Evolutionary conservation across 1,140 invertebrate species (phyloP), one percentile per base, ranked within the genome.

Genomic region (Neodiprion pinetum): DNA sequence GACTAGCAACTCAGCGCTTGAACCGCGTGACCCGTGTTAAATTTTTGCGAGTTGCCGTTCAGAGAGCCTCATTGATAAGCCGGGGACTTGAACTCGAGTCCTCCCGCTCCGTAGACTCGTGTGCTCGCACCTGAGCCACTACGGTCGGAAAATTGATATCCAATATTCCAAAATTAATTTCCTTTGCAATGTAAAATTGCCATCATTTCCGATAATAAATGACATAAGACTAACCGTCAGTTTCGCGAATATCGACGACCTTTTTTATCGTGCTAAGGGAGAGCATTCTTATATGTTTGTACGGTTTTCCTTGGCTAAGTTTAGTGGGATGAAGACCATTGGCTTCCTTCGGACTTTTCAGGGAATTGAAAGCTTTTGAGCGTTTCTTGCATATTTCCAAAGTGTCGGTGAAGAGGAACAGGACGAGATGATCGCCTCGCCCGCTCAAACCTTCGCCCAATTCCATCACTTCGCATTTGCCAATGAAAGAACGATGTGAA

Each of bases 321-420:
- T 91, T 92, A 49, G 82, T 81, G 11, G 87, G 85, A 77, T 91
- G 91, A 50, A 90, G 87, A 70, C 90, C 90, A 72, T 90, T 92
- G 61, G 90, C 90, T 75, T 91, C 90, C 75, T 93, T 93, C 2
- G 93, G 93, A 87, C 93, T 94, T 82, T 93, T 93, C 50, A 90
- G 82, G 67, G 92, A 92, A 80, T 93, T 93, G 79, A 93, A 93
- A 71, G 91, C 92, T 85, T 95, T 95, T 21, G 94, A 95, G 82
- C 95, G 91, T 85, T 95, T 94, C 85, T 98, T 98, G 89, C 93
- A 94, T 82, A 98, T 95, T 90, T 98, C 96, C 80, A 99, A 91
- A 76, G 95, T 95, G 89, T 99, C 97, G 47, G 95, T 96, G 85
- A 99, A 99, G 1, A 99, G 89, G 86, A 98, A 98, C 48, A 99